Evolutionary conservation across 2,797 vertebrate species (phyloP).

Genomic region (Semotilus atromaculatus): DNA sequence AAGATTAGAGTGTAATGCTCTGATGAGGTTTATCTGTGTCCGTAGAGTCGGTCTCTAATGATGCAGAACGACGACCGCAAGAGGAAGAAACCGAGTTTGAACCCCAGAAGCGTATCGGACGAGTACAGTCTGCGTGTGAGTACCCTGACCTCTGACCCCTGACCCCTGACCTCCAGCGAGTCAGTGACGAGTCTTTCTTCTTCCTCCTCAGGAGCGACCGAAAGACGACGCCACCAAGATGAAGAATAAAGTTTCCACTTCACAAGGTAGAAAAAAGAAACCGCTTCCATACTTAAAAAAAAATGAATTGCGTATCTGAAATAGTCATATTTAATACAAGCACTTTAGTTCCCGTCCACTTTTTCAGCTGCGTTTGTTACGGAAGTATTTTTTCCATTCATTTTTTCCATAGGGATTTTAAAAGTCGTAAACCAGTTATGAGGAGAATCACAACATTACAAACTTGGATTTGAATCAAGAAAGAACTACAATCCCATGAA

Average conservation of each 20-base stretch:
- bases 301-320: no score
- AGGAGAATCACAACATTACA: no score
- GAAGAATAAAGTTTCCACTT: slow-evolving; percentile 77
- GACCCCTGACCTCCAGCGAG: no score
- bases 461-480: no score
- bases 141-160: slow-evolving; percentile 9
- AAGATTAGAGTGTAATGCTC: no score
- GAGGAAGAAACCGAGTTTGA: slow-evolving; percentile 65
- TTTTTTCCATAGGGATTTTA: no score
- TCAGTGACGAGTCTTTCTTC: background rate
- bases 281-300: background rate
- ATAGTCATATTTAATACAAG: no score
- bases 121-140: slow-evolving; percentile 68
- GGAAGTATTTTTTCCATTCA: no score
- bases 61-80: slow-evolving; percentile 66
- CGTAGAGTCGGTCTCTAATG: slow-evolving; percentile 57
- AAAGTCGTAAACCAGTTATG: no score
- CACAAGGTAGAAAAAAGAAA: slow-evolving; percentile 67
- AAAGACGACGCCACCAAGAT: slow-evolving; percentile 69
- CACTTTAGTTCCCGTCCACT: no score
- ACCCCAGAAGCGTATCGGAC: slow-evolving; percentile 58
- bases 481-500: no score
- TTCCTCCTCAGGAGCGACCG: slow-evolving; percentile 61
- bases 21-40: background rate
- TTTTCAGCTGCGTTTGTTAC: no score